Base-by-base conservation (phyloP, 2,888 invertebrate genomes). In the Tachina grossa region DNA sequence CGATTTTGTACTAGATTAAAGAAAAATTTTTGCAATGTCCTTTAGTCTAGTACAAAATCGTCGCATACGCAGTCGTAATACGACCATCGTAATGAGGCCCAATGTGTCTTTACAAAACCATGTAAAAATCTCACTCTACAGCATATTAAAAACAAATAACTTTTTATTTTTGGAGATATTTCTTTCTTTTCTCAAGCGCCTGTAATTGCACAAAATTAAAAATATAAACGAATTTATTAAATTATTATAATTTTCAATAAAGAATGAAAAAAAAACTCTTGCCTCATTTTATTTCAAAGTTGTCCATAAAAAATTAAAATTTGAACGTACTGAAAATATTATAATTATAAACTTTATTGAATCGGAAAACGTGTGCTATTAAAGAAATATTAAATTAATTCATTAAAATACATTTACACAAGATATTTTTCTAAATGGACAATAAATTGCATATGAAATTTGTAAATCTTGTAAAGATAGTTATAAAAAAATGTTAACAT, bases 341-440 rank as follows among this genome's bases (percentile, higher is more conserved):
- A 22, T 43, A 61, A 51, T 43, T 43, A 43, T 68, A 74, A 81
- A 81, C 45, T 59, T 51, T 59, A 47, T 59, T 49, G 31, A 59
- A 65, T 0, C 11, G 39, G 66, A 72, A 71, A 79, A 74, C 57
- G 63, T 79, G 72, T 81, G 76, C 66, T 84, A 84, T 84, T 80
- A 22, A n/a, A 49, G 41, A 45, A 47, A 66, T 22, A 53, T 8
- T 43, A 66, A 71, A 47, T 22, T 72, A 53, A 41, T 10, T 5
- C 71, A 77, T 45, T 6, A 31, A 1, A 31, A 31, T 69, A 84
- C 65, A 69, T 81, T 61, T 47, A 81, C 41, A 74, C 9, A 59
- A 59, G 31, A 76, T 80, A 63, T 59, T 68, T 81, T 81, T 81
- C 53, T 81, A 77, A 84, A 69, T 72, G 78, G 85, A 85, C 85